phyloP scores from a whole-genome alignment of 2,797 vertebrate genomes.

The Falco berigora region DNA sequence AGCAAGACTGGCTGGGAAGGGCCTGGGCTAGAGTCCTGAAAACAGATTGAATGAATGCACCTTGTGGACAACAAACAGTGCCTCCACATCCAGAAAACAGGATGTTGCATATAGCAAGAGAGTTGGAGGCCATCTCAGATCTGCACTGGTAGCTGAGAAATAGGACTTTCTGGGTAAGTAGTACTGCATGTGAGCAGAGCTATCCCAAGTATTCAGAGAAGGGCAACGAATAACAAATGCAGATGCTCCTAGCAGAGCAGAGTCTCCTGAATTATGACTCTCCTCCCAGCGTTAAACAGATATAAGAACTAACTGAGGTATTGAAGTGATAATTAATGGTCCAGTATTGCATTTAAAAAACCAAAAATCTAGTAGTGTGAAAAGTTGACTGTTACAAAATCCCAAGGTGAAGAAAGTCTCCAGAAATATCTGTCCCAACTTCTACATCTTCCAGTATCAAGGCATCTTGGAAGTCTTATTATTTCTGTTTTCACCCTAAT shows the following conservation, averaged over 20 bases:
- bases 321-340: not conserved
- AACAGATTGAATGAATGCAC: fast-evolving
- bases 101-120: not conserved
- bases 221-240: not conserved
- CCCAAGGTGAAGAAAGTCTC: not conserved
- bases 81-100: not conserved
- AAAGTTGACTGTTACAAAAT: not conserved
- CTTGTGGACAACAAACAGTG: fast-evolving
- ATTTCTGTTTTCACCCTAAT: not conserved
- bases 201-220: not conserved
- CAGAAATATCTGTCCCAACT: not conserved
- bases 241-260: not conserved
- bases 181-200: not conserved
- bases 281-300: not conserved
- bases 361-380: not conserved
- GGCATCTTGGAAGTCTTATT: not conserved
- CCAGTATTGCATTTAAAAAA: not conserved
- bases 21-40: not conserved
- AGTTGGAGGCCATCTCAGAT: not conserved
- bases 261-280: not conserved
- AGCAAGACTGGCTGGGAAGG: not conserved
- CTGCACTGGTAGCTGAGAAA: not conserved
- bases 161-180: not conserved
- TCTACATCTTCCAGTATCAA: not conserved
- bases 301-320: not conserved